Base-by-base conservation (phyloP, 2,113 vertebrate genomes). In the Lepisosteus oculatus region DNA sequence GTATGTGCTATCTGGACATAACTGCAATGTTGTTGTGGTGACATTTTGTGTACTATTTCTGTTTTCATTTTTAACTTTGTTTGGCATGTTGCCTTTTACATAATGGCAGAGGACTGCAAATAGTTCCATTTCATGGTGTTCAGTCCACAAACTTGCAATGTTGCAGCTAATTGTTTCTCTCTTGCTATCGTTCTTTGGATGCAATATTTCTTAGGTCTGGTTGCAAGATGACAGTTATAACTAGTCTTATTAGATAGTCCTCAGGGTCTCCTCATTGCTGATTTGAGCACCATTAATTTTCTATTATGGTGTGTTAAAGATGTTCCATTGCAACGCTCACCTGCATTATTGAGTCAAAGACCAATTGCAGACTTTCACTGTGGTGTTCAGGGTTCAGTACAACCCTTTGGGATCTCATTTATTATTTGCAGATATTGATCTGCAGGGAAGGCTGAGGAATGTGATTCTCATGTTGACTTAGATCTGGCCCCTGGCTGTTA, bases 361-460 rank as follows among this genome's bases (percentile, higher is more conserved):
- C 91, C 93, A 94, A 92, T 94, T 94, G 92, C 89, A 87, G 87
- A 93, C 89, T 91, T 93, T 89, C 84, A 90, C 81, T 87, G 85
- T 87, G 85, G 83, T 90, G 87, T 89, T 89, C 90, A 88, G 82
- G 91, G 90, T 93, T 94, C 94, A 94, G 90, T 87, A 89, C 82
- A 91, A 86, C 89, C 93, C 95, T 95, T 88, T 92, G 93, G 94
- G 95, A 97, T 91, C 92, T 95, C 93, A 95, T 98, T 97, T 97
- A 97, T 97, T 98, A 98, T 98, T 98, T 97, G 94, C 91, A 93
- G 95, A 92, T 98, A 98, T 98, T 94, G 95, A 98, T 98, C 95
- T 94, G 92, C 80, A 89, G 78, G 79, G 88, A 89, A 88, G 89
- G 87, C 89, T 88, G 90, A 92, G 92, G 90, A 90, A 85, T 93